Base-by-base conservation (phyloP, 2,797 vertebrate species). In the Pipistrellus kuhlii region DNA sequence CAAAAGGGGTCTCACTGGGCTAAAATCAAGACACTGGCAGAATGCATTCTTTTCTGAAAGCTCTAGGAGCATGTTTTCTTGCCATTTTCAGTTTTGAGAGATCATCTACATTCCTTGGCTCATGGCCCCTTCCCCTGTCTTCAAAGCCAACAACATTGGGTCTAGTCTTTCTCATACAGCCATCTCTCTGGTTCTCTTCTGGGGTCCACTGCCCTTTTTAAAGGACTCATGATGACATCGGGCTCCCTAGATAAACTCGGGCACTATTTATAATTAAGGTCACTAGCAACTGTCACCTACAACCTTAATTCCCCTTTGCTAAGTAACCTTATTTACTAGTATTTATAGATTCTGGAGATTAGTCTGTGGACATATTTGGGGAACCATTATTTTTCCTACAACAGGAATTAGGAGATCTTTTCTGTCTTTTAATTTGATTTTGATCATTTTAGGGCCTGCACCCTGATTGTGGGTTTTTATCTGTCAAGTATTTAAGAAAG, bases 401-500 rank as follows among this genome's bases (percentile, higher is more conserved):
- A 51, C 0, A 88, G 35, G 35, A 72, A 48, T 82, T 59, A 73
- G 18, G 32, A 68, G 25, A 11, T 64, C 17, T 76, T 93, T 82
- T 62, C 15, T 23, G 21, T 81, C 13, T 82, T 94, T 94, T 46
- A 80, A 44, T 88, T 81, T 93, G 15, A 88, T 73, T 93, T 88
- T 94, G 41, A 51, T 86, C 55, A 88, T 85, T 51, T 13, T 25
- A 84, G 64, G 77, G 20, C 15, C 51, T 81, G 30, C 5, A 82
- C 41, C 17, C 18, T 91, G 32, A 15, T 81, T 85, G 23, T 46
- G 7, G 14, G 14, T 46, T 96, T 95, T 94, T 66, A 27, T 89
- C 64, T 78, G 23, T 92, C 59, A 95, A 76, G 46, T 95, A 55
- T 55, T 93, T 85, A 57, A 92, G 75, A 93, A 59, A 59, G 30